Evolutionary conservation across 2,888 invertebrate genomes (phyloP).

Genomic region (Germaria angustata): DNA sequence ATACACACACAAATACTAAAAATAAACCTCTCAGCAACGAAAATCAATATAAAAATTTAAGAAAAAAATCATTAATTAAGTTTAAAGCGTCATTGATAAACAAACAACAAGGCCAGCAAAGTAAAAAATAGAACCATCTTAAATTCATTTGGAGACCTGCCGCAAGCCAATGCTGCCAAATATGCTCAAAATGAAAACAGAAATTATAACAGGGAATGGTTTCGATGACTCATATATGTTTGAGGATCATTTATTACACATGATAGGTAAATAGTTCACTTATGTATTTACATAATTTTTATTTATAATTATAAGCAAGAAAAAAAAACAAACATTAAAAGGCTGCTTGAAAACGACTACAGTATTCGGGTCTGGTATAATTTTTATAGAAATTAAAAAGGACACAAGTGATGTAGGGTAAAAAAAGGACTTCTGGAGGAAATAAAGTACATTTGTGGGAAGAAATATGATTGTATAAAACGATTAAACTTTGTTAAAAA

Average conservation of each 20-base stretch:
- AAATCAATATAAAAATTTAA: not conserved
- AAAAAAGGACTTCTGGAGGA: no score
- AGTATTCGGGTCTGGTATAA: no score
- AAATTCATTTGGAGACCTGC: not conserved
- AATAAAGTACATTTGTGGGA: no score
- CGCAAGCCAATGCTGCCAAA: constrained; percentile 61
- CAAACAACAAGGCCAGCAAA: not conserved
- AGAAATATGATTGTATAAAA: not conserved
- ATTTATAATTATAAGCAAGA: not conserved
- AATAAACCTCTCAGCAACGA: constrained; percentile 5
- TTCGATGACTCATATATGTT: constrained; percentile 78
- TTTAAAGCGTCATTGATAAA: constrained; percentile 4
- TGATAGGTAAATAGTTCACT: constrained; percentile 76
- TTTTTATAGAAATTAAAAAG: no score
- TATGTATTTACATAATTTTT: not conserved
- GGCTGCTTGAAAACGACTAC: no score
- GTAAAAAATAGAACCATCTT: not conserved
- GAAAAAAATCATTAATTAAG: constrained; percentile 3
- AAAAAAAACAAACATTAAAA: not conserved
- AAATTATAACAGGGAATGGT: constrained; percentile 75
- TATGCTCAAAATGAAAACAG: constrained; percentile 80
- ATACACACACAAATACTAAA: not conserved
- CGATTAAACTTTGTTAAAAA: not conserved
- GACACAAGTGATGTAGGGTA: no score
- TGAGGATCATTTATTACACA: constrained; percentile 78